Evolutionary conservation across 1,140 invertebrate species (phyloP), one percentile per base, ranked within the genome.

Genomic region (Delia radicum): DNA sequence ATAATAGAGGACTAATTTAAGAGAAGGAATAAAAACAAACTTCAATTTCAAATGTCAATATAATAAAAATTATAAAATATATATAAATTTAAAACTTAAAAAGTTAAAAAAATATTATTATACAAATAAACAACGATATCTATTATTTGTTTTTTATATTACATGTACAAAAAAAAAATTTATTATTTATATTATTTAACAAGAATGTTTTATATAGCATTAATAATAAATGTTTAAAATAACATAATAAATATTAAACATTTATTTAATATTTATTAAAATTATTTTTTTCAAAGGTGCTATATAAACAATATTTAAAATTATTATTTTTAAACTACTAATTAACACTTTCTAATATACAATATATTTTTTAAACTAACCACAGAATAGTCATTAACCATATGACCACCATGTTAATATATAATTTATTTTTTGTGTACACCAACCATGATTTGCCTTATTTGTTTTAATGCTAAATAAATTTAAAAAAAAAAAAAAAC

Each of bases 121-220:
- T 2, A n/a, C n/a, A n/a, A n/a, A n/a, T n/a, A n/a, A 33, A 33
- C 31, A 37, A 37, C 33, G 33, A 37, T 37, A n/a, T 37, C 33
- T 37, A 37, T 37, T 37, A 37, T 37, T 6, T 33, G 31, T 33
- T 69, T 37, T 31, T 1, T 29, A 15, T 31, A n/a, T n/a, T 67
- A 6, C 33, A n/a, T 31, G 27, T 31, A 29, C n/a, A 67, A 31
- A 27, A 29, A 63, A 63, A 61, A 61, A 21, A 62, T 26, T 63
- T 15, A 31, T 28, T 18, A 31, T 1, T 65, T 13, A 28, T 29
- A n/a, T n/a, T n/a, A n/a, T 65, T 27, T 28, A 65, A n/a, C n/a
- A n/a, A 42, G 37, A 65, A 65, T n/a, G 27, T 29, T 65, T 65
- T 65, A 65, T 65, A 65, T 65, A 65, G 62, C 62, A 65, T 65